Base-by-base conservation (phyloP, 2,113 vertebrate genomes). In the Fukomys damarensis region DNA sequence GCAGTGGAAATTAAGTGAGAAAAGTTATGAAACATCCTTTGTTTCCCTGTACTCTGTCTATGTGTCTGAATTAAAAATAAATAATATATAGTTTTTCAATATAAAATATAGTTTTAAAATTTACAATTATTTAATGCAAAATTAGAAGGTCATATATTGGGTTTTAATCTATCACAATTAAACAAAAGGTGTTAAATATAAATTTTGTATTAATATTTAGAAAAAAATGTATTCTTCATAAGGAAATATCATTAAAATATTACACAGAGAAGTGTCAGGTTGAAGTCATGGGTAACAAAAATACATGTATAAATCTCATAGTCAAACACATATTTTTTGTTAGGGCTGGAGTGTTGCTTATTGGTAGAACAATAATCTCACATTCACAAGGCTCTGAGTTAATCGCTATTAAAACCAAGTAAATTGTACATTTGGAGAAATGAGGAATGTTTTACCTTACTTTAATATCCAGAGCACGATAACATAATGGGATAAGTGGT, bases 291-390 rank as follows among this genome's bases (percentile, higher is more conserved):
- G 0, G 9, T 24, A 7, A 81, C 3, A 84, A 7, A 70, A 24
- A 54, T 24, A 24, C 0, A 79, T 1, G 1, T n/a, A 65, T 76
- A 28, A 3, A 30, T 56, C 0, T 74, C 41, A 3, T 6, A 65
- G 0, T 26, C 76, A 89, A 72, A 35, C 0, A 56, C 56, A 52
- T 38, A n/a, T 13, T 28, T 3, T 28, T 89, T 20, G 38, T 9
- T 24, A 65, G 3, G 6, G 0, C 5, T 13, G 4, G 1, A 1
- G 2, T 46, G 13, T 80, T 26, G 43, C 46, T 61, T 19, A 49
- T 38, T 14, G 13, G 4, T 9, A 28, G 32, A 76, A 20, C 46
- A 30, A 72, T 28, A 32, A 17, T 4, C 7, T 52, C 41, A 74
- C 28, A 32, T 32, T 17, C 46, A 52, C 46, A 49, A 30, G 28